These are phyloP conservation scores for Tolmerus cingulatus DNA, from an alignment of 2,888 invertebrate species.

Conservation along the genomic window DNA sequence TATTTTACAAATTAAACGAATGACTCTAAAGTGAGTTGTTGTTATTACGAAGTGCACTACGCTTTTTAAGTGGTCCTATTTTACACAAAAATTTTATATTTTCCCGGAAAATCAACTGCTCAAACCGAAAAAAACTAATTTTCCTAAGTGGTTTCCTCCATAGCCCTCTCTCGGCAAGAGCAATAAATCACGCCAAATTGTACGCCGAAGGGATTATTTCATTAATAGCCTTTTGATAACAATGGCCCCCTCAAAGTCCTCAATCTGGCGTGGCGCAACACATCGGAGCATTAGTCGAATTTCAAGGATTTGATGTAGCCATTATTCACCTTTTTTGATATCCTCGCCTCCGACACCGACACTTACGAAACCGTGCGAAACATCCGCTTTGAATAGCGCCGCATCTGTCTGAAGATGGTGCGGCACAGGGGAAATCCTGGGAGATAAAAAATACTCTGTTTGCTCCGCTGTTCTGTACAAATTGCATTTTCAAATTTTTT, in stretches of 20 bases:
- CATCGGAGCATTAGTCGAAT: background rate
- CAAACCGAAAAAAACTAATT: background rate
- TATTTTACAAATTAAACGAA: background rate
- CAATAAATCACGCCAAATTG: background rate
- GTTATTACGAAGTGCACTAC: background rate
- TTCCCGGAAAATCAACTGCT: background rate
- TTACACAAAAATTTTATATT: background rate
- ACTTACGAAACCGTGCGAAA: background rate
- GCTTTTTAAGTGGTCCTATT: background rate
- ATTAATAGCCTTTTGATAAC: background rate
- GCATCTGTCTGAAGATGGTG: background rate
- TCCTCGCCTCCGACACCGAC: background rate
- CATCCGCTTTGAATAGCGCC: background rate
- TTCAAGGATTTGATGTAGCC: background rate
- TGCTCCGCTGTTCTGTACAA: background rate
- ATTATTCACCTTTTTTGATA: background rate
- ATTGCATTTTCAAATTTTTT: background rate
- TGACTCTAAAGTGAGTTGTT: background rate
- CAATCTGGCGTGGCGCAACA: background rate
- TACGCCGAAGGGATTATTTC: background rate
- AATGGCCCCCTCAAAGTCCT: background rate
- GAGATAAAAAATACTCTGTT: background rate
- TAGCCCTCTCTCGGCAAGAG: background rate
- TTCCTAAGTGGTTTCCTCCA: background rate
- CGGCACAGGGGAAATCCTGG: background rate